A percentile compares a stretch with the other conserved stretches of the same genome.
These are phyloP conservation scores for Heteromyza rotundicornis DNA, from an alignment of 2,888 invertebrate species.

Conservation along the genomic window DNA sequence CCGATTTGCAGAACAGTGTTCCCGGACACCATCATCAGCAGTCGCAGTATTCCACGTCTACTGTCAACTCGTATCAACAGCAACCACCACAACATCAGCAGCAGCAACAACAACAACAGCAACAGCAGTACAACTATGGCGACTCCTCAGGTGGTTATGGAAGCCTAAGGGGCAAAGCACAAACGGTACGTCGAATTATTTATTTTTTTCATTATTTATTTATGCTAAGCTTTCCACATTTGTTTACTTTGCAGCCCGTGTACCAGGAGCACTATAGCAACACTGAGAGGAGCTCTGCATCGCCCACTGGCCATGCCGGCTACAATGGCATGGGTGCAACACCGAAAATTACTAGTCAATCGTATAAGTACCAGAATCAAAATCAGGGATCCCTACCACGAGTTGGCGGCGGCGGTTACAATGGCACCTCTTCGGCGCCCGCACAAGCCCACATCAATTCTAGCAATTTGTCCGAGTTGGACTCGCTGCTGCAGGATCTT, in stretches of 20 bases:
- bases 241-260: constrained; percentile 40
- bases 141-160: constrained; percentile 70
- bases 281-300: constrained; percentile 49
- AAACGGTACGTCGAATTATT: constrained; percentile 67
- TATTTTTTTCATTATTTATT: constrained; percentile 18
- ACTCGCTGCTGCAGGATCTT: constrained; percentile 88
- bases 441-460: constrained; percentile 44
- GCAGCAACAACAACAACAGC: constrained; percentile 29
- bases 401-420: constrained; percentile 35
- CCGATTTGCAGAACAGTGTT: constrained; percentile 94
- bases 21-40: constrained; percentile 67
- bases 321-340: constrained; percentile 28
- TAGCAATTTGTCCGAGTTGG: constrained; percentile 88
- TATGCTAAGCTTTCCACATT: constrained; percentile 6
- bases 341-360: constrained; percentile 37
- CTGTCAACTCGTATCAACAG: constrained; percentile 20
- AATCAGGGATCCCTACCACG: constrained; percentile 53
- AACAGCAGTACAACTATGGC: constrained; percentile 48
- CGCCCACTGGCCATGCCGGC: constrained; percentile 33
- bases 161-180: constrained; percentile 75
- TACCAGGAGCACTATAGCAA: constrained; percentile 56
- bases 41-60: constrained; percentile 39
- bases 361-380: constrained; percentile 53
- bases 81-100: no score
- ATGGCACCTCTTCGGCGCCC: constrained; percentile 29